Percentiles rank a stretch among this genome's conserved stretches.
Conservation (phyloP, 92 coral and sea anemone genomes). For the Zoanthus solanderi region DNA sequence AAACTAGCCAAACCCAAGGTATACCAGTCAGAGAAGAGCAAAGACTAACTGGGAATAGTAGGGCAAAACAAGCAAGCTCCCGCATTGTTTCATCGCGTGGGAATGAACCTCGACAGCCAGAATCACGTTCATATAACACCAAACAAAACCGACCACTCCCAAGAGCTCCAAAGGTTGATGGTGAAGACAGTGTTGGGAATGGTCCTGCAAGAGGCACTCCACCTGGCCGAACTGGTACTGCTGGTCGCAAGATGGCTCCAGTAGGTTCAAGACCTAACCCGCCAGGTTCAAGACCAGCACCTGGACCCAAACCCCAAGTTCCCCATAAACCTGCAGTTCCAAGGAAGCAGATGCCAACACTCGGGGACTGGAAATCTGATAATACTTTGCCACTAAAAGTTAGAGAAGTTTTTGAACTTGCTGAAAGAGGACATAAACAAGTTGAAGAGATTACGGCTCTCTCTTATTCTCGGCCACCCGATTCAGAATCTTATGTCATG, state of each 20-base stretch:
- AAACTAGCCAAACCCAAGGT: slow-evolving; percentile 31
- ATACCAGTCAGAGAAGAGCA: slow-evolving; percentile 49
- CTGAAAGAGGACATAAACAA: slow-evolving; percentile 68
- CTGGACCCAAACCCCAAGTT: slow-evolving; percentile 79
- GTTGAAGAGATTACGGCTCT: slow-evolving; percentile 71
- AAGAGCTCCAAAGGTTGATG: slow-evolving; percentile 15
- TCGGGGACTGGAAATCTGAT: slow-evolving; percentile 53
- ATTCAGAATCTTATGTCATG: slow-evolving; percentile 66
- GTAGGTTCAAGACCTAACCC: slow-evolving; percentile 29
- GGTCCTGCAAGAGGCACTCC: slow-evolving; percentile 38
- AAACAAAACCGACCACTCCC: slow-evolving; percentile 39
- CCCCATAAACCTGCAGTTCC: slow-evolving; percentile 82
- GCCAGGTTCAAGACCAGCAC: slow-evolving; percentile 37
- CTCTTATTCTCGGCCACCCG: slow-evolving; percentile 77
- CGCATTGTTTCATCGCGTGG: background rate
- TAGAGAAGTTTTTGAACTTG: slow-evolving; percentile 69
- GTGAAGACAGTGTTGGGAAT: background rate
- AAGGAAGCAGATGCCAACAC: slow-evolving; percentile 53
- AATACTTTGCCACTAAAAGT: slow-evolving; percentile 73
- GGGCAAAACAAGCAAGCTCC: background rate
- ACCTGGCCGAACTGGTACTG: slow-evolving; percentile 38
- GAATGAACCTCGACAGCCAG: slow-evolving; percentile 12
- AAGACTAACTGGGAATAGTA: slow-evolving; percentile 40
- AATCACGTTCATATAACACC: background rate
- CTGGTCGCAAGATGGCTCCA: slow-evolving; percentile 41